Conservation (phyloP, 2,888 invertebrate species). For the Tromatobia lineatoria region DNA sequence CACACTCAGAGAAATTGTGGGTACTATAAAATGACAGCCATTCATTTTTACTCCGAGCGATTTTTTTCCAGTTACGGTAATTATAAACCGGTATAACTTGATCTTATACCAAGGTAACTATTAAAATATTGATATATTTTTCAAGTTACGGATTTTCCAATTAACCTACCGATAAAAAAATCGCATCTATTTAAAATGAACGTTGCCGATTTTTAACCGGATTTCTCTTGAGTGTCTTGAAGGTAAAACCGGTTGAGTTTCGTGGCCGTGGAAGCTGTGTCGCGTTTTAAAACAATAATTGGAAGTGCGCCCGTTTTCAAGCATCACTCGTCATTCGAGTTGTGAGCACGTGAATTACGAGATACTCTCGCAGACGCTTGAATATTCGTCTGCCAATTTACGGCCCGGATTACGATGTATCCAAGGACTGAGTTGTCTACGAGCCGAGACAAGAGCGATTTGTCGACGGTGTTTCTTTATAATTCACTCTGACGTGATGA, state of each 20-base stretch:
- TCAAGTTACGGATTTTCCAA: no score
- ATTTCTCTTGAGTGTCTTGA: no score
- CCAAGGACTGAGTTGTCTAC: not conserved
- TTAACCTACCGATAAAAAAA: no score
- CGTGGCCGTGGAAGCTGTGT: constrained; percentile 34
- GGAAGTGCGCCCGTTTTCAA: constrained; percentile 41
- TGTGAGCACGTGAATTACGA: constrained; percentile 38
- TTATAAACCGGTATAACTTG: no score
- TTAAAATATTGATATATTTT: no score
- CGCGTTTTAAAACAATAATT: constrained; percentile 46
- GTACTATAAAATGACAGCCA: no score
- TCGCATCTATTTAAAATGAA: no score
- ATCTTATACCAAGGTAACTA: no score
- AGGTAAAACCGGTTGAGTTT: constrained; percentile 18
- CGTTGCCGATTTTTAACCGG: no score
- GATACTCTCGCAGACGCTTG: constrained; percentile 16
- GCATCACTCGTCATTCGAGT: constrained; percentile 50
- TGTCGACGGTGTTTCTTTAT: not conserved
- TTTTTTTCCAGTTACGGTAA: no score
- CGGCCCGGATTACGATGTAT: not conserved
- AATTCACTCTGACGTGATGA: not conserved
- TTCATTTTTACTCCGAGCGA: no score
- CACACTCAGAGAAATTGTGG: not conserved
- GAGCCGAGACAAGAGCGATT: not conserved
- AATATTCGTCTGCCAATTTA: constrained; percentile 47